phyloP scores from a whole-genome alignment of 23 tunicate species.

The Diplosoma virens region DNA sequence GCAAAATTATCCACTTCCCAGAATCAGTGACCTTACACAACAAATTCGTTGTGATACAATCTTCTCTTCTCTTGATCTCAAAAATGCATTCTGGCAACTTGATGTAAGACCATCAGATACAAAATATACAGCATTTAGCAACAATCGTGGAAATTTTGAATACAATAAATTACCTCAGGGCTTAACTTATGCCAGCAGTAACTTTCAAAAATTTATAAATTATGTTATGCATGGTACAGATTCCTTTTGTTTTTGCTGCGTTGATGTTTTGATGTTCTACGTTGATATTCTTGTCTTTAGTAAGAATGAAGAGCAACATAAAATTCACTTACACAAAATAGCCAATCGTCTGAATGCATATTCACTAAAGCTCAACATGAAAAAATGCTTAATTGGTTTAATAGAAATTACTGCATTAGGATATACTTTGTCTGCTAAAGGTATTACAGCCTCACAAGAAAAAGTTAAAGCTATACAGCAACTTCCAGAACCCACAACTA shows the following conservation, averaged over 20 bases:
- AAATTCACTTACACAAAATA: neutral
- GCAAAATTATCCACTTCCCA: constrained; percentile 5
- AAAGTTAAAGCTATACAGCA: neutral
- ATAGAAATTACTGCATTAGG: constrained; percentile 1
- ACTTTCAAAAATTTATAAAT: constrained; percentile 3
- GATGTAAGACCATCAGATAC: neutral
- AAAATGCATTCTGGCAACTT: constrained; percentile 2
- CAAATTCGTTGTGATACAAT: constrained; percentile 1
- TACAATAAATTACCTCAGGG: constrained; percentile 8
- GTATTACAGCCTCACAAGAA: constrained; percentile 9
- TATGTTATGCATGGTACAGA: neutral
- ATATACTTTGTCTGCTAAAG: constrained; percentile 13
- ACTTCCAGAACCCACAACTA: neutral
- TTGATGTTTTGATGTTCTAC: too few relatives aligned
- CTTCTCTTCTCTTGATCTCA: constrained; percentile 20
- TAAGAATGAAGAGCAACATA: neutral
- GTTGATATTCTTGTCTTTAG: constrained; percentile 1
- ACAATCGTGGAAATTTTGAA: constrained; percentile 16
- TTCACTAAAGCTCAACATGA: neutral
- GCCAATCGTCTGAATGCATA: constrained; percentile 1
- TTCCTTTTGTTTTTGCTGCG: constrained; percentile 1
- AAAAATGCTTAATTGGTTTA: constrained; percentile 25
- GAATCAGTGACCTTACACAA: neutral
- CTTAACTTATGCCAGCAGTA: neutral
- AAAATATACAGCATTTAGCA: constrained; percentile 8